phyloP scores from a whole-genome alignment of 2,888 invertebrate species.

The Synergus gifuensis region DNA sequence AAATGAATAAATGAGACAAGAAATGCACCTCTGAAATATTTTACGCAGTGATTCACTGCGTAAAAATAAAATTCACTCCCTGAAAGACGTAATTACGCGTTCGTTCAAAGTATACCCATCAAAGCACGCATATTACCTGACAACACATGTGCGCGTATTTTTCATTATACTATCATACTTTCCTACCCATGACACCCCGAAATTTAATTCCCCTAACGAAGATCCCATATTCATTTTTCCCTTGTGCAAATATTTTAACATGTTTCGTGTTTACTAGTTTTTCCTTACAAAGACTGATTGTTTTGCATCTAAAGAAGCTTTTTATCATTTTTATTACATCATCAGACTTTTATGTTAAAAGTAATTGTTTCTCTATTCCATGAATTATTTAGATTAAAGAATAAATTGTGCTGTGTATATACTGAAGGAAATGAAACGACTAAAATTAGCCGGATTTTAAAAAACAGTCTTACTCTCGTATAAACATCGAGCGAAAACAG shows the following conservation, averaged over 20 bases:
- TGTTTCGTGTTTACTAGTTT: background rate
- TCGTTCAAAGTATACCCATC: background rate
- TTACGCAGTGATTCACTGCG: background rate
- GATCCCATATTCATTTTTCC: background rate
- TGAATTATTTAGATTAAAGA: background rate
- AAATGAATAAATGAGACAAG: background rate
- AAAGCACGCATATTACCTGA: background rate
- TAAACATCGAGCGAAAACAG: background rate
- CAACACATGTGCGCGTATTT: background rate
- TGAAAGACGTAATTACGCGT: slow-evolving; percentile 2
- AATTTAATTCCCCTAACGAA: slow-evolving; percentile 12
- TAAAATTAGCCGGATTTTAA: background rate
- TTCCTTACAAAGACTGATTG: background rate
- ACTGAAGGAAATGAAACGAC: background rate
- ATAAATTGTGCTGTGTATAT: background rate
- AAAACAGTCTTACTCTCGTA: background rate
- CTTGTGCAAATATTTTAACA: background rate
- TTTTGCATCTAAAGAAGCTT: no score
- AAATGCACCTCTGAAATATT: background rate
- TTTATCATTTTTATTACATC: no score
- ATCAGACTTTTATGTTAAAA: no score
- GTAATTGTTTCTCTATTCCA: background rate
- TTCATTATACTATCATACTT: background rate
- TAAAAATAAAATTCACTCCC: no score
- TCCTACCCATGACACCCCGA: background rate